Evolutionary conservation across 2,113 vertebrate species (phyloP).

Genomic region (Ahaetulla prasina): DNA sequence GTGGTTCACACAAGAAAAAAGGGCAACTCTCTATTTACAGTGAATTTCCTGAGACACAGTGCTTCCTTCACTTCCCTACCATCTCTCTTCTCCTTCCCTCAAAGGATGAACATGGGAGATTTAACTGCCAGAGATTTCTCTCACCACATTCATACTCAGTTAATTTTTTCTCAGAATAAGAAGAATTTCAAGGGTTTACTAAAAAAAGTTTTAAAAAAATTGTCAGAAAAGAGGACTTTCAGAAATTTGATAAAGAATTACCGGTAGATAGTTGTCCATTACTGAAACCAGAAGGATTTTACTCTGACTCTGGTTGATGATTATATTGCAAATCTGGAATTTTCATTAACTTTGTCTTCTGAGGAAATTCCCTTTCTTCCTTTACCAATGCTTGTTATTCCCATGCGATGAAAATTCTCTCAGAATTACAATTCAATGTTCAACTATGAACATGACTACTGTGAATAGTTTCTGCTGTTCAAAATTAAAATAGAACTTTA

Average conservation of each 20-base stretch:
- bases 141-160: neutral
- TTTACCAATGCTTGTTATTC: conserved; percentile 32
- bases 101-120: neutral
- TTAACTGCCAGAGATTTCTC: neutral
- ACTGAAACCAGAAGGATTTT: neutral
- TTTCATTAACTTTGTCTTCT: neutral
- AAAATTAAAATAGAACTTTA: neutral
- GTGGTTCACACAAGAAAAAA: neutral
- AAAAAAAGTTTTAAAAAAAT: neutral
- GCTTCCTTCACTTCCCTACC: neutral
- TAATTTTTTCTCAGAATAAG: neutral
- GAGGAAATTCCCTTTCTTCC: neutral
- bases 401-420: neutral
- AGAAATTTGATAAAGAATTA: neutral
- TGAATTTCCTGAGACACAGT: neutral
- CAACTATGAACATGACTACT: neutral
- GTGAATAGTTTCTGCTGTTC: neutral
- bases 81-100: neutral
- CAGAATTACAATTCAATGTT: conserved; percentile 26
- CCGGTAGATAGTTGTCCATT: neutral
- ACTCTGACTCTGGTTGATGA: neutral
- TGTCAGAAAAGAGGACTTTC: neutral
- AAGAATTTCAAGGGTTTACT: neutral
- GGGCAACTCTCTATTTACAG: neutral
- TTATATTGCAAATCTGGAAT: neutral